A percentile compares a stretch with the other conserved stretches of the same genome.
Conservation (phyloP, 2,888 invertebrate species). For the Tromatobia lineatoria region DNA sequence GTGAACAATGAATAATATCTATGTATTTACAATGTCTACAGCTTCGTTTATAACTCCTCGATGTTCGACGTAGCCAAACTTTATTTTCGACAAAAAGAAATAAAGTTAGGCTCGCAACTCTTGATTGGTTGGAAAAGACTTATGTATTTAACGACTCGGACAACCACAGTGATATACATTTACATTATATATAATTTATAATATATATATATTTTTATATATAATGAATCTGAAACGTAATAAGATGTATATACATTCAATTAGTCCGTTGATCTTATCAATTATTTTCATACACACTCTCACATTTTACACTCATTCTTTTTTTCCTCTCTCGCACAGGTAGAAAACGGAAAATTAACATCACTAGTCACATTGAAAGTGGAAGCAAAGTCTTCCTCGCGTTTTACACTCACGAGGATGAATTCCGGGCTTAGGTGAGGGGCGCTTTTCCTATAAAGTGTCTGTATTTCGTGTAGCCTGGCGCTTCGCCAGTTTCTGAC, state of each 20-base stretch:
- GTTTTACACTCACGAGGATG: constrained; percentile 14
- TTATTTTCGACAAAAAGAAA: constrained; percentile 26
- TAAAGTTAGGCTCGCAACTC: constrained; percentile 16
- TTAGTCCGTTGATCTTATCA: constrained; percentile 25
- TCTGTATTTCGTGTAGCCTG: constrained; percentile 77
- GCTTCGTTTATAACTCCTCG: constrained; percentile 34
- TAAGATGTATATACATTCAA: constrained; percentile 62
- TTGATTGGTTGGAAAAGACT: constrained; percentile 45
- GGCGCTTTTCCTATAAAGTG: constrained; percentile 80
- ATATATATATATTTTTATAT: constrained; percentile 22
- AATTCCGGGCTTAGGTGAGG: constrained; percentile 72
- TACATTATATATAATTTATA: constrained; percentile 48
- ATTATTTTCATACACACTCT: constrained; percentile 33
- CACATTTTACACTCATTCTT: background rate
- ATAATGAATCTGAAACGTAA: constrained; percentile 53
- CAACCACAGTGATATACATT: constrained; percentile 58
- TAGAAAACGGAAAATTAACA: constrained; percentile 7
- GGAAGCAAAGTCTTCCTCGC: constrained; percentile 21
- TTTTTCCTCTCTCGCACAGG: background rate
- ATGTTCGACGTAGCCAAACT: constrained; percentile 14
- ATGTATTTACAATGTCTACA: constrained; percentile 50
- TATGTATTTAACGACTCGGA: constrained; percentile 42
- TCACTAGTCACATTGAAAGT: constrained; percentile 14
- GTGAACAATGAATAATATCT: constrained; percentile 33
- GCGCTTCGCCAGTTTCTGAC: constrained; percentile 74